Conservation (phyloP, 2,797 vertebrate species). For the Lates japonicus region DNA sequence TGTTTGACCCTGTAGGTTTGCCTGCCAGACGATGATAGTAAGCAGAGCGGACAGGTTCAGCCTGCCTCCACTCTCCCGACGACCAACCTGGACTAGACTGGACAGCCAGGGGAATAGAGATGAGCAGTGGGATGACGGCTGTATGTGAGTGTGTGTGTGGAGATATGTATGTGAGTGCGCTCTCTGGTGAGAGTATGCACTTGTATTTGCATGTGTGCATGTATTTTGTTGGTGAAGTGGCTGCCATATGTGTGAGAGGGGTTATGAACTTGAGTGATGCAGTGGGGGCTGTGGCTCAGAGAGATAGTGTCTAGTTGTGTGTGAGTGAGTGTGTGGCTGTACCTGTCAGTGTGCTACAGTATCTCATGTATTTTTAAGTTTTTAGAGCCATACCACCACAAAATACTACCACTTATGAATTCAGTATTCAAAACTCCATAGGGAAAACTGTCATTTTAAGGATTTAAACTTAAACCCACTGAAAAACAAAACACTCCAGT, state of each 20-base stretch:
- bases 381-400: conserved; percentile 6
- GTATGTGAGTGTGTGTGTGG: neutral
- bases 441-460: neutral
- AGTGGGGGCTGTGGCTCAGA: conserved; percentile 13
- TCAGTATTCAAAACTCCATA: neutral
- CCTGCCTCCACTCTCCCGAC: conserved; percentile 77
- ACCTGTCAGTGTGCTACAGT: conserved; percentile 1
- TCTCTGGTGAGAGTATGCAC: conserved; percentile 22
- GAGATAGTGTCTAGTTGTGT: neutral
- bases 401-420: neutral
- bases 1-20: conserved; percentile 75
- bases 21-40: conserved; percentile 76
- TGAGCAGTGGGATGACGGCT: conserved; percentile 65
- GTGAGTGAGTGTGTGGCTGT: neutral
- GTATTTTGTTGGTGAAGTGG: conserved; percentile 38
- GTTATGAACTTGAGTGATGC: conserved; percentile 26
- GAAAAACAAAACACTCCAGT: neutral
- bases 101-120: conserved; percentile 76
- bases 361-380: conserved; percentile 22
- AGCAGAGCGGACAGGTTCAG: conserved; percentile 77
- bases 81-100: conserved; percentile 69
- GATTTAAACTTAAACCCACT: neutral
- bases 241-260: conserved; percentile 21
- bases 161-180: neutral
- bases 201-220: conserved; percentile 49